Percentiles rank a stretch among this genome's conserved stretches.
Conservation (phyloP, 1,140 invertebrate genomes). For the Saxidomus purpurata region DNA sequence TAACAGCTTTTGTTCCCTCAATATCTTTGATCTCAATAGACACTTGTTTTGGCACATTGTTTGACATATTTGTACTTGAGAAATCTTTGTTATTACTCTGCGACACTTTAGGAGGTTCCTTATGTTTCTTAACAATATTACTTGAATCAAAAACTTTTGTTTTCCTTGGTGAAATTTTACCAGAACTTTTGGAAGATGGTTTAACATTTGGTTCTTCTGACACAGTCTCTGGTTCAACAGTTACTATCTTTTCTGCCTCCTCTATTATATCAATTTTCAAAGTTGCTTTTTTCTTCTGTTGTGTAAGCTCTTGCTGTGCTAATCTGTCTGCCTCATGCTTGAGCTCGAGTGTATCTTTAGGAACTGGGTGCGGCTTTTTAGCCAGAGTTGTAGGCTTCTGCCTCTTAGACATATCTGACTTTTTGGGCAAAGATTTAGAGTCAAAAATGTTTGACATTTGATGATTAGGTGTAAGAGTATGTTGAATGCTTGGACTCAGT, state of each 20-base stretch:
- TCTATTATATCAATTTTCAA: background rate
- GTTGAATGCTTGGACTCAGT: background rate
- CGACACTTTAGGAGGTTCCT: constrained; percentile 13
- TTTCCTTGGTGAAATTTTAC: constrained; percentile 60
- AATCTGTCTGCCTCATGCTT: constrained; percentile 60
- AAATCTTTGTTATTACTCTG: background rate
- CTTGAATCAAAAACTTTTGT: constrained; percentile 77
- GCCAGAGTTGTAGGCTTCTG: constrained; percentile 4
- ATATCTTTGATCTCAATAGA: background rate
- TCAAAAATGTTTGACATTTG: constrained; percentile 60
- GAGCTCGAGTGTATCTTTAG: constrained; percentile 52
- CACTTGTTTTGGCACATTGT: constrained; percentile 19
- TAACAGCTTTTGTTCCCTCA: background rate
- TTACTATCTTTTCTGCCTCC: background rate
- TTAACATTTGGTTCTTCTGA: constrained; percentile 25
- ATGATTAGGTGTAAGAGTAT: constrained; percentile 33
- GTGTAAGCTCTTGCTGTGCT: background rate
- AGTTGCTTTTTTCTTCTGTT: background rate
- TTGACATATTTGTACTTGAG: background rate
- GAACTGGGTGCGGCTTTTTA: constrained; percentile 18
- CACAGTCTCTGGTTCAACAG: background rate
- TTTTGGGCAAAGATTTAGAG: constrained; percentile 49
- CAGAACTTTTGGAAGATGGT: constrained; percentile 44
- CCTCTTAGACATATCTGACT: background rate
- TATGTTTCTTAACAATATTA: constrained; percentile 67